phyloP scores from a whole-genome alignment of 2,113 vertebrate species.

The Psephotus haematonotus region DNA sequence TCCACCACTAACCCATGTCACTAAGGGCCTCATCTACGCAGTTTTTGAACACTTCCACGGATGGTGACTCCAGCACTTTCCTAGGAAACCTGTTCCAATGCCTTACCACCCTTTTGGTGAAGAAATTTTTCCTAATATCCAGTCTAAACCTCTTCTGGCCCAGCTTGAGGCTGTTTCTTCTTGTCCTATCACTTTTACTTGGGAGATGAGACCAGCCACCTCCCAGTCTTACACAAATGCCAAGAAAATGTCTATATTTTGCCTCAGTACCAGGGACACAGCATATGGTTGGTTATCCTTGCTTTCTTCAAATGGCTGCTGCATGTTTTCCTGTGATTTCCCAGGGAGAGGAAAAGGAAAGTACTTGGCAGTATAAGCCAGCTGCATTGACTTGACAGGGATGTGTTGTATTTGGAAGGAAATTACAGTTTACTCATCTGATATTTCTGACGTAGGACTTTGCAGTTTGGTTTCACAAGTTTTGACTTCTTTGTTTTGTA shows the following conservation, averaged over 20 bases:
- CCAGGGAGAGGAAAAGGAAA: neutral
- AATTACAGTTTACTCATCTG: neutral
- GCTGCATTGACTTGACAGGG: neutral
- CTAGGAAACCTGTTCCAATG: neutral
- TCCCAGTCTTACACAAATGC: neutral
- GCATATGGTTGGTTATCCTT: neutral
- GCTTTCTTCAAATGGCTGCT: neutral
- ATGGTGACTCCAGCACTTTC: neutral
- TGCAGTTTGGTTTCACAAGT: accelerated
- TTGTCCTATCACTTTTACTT: neutral
- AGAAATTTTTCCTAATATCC: neutral
- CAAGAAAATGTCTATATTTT: neutral
- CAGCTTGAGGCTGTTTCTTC: neutral
- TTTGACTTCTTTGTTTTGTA: neutral
- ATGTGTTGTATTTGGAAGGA: neutral
- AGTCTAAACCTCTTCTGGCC: neutral
- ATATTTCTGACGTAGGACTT: neutral
- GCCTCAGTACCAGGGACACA: neutral
- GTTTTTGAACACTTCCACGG: neutral
- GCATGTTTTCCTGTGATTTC: neutral
- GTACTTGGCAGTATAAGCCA: neutral
- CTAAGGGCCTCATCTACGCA: neutral
- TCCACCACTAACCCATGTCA: neutral
- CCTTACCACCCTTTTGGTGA: neutral
- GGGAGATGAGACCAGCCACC: neutral